phyloP scores from a whole-genome alignment of 2,888 invertebrate genomes.

The Gisinianus flammeolus region DNA sequence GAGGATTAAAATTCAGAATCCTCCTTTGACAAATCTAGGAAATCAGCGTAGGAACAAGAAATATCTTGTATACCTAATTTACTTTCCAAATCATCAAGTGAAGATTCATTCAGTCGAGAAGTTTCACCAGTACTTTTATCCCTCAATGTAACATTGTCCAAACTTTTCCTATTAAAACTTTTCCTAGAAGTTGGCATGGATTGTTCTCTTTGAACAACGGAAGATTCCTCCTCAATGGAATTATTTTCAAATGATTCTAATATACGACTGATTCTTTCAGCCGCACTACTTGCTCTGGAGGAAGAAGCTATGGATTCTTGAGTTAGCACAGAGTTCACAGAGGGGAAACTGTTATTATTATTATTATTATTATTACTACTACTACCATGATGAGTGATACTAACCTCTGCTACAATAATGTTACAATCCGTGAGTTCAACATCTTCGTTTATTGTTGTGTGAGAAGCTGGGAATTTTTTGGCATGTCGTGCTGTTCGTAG shows the following conservation, averaged over 20 bases:
- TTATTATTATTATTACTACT: background rate
- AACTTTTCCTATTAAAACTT: slow-evolving; percentile 23
- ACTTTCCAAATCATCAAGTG: slow-evolving; percentile 23
- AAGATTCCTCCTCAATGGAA: background rate
- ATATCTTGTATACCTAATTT: slow-evolving; percentile 35
- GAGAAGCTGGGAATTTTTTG: background rate
- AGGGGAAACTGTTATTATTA: background rate
- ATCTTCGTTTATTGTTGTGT: slow-evolving; percentile 5
- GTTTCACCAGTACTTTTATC: background rate
- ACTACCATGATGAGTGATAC: background rate
- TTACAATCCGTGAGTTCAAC: slow-evolving; percentile 1
- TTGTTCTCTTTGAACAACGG: background rate
- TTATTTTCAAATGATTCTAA: background rate
- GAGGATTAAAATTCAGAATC: too few species aligned
- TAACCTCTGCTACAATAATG: background rate
- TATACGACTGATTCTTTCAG: background rate
- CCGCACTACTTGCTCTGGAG: too few species aligned
- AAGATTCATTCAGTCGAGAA: background rate
- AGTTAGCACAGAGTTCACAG: background rate
- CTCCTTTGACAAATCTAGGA: slow-evolving; percentile 21
- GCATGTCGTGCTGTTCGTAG: background rate
- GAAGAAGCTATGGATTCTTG: background rate
- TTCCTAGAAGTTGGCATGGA: background rate
- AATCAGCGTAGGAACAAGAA: slow-evolving; percentile 17
- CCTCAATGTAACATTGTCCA: background rate